Evolutionary conservation across 2,888 invertebrate species (phyloP).

Genomic region (Andricus curvator): DNA sequence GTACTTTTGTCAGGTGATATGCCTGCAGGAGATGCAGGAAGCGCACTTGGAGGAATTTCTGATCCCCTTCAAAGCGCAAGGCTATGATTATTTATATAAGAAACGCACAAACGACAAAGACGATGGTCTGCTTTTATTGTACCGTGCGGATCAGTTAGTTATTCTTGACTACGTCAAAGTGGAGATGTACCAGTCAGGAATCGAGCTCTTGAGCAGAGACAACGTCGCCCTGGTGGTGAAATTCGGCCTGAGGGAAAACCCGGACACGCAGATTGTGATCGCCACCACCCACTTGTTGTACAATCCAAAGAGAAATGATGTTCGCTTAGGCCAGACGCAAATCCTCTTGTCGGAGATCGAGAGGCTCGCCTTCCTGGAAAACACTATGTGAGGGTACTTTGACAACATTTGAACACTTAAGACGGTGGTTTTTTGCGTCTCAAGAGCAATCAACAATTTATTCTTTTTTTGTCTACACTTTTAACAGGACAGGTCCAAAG

Average conservation of each 20-base stretch:
- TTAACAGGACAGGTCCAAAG: constrained; percentile 69
- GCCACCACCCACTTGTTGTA: constrained; percentile 97
- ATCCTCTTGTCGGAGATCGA: constrained; percentile 92
- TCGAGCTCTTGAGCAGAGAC: constrained; percentile 87
- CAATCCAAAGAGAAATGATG: constrained; percentile 93
- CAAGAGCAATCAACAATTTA: constrained; percentile 3
- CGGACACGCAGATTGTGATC: constrained; percentile 83
- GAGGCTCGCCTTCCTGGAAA: constrained; percentile 82
- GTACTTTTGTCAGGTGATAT: constrained; percentile 83
- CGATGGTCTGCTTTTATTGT: constrained; percentile 96
- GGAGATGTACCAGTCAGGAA: constrained; percentile 84
- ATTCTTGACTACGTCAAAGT: constrained; percentile 84
- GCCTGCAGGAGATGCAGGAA: constrained; percentile 94
- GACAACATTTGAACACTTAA: constrained; percentile 42
- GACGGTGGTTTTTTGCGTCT: constrained; percentile 40
- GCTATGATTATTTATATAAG: constrained; percentile 89
- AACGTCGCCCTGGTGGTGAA: constrained; percentile 92
- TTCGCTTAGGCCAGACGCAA: constrained; percentile 93
- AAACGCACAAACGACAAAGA: constrained; percentile 88
- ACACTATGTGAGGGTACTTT: constrained; percentile 67
- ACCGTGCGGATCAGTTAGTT: constrained; percentile 84
- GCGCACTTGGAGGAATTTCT: constrained; percentile 85
- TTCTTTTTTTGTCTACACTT: constrained; percentile 11
- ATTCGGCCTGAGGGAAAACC: constrained; percentile 81
- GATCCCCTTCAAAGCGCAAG: constrained; percentile 80